Conservation (phyloP, 2,113 vertebrate genomes). For the Amblyornis subalaris region DNA sequence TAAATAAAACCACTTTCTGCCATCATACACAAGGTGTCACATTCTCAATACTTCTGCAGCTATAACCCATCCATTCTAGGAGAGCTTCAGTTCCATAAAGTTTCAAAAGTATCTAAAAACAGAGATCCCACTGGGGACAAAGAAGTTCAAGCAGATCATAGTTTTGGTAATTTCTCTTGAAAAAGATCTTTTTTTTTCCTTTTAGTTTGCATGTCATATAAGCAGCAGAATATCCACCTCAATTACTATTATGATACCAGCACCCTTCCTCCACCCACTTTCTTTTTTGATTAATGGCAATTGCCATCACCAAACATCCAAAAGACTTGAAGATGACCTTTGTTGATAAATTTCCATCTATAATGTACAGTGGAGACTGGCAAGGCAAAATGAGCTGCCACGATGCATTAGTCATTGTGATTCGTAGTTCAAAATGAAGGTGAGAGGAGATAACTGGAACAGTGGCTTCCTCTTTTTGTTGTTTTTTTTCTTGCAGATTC, state of each 20-base stretch:
- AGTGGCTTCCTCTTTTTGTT: not conserved
- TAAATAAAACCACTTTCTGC: not conserved
- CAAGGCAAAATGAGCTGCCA: slow-evolving; percentile 1
- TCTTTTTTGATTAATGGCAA: not conserved
- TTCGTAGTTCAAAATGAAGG: not conserved
- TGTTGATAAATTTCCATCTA: not conserved
- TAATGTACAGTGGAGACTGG: not conserved
- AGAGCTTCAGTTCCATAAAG: not conserved
- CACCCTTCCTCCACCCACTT: not conserved
- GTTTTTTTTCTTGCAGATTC: not conserved
- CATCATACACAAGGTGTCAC: not conserved
- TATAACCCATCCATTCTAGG: not conserved
- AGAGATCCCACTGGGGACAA: not conserved
- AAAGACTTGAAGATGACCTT: not conserved
- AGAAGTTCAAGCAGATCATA: not conserved
- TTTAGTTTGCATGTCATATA: not conserved
- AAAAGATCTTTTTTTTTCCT: not conserved
- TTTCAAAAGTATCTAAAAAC: not conserved
- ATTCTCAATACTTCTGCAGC: not conserved
- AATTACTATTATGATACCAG: not conserved
- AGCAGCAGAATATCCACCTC: not conserved
- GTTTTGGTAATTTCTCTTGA: not conserved
- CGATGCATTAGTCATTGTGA: not conserved
- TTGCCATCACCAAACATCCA: not conserved
- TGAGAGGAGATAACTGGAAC: not conserved